phyloP scores from a whole-genome alignment of 2,888 invertebrate species.

The Lacanobia oleracea region DNA sequence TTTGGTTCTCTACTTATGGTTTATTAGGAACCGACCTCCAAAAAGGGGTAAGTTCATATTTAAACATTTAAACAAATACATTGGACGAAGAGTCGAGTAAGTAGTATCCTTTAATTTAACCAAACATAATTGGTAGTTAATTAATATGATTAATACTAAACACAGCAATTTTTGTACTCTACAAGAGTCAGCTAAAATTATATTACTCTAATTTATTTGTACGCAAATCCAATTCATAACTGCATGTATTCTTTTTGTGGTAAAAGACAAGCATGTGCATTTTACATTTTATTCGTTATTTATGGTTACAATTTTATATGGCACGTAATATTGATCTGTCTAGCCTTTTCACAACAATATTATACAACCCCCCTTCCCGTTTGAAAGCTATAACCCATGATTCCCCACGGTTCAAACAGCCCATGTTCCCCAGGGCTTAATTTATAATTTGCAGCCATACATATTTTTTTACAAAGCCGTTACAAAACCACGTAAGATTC shows the following conservation, averaged over 20 bases:
- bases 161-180: slow-evolving; percentile 69
- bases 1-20: slow-evolving; percentile 53
- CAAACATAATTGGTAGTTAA: slow-evolving; percentile 24
- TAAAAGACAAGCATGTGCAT: neutral
- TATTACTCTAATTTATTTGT: slow-evolving; percentile 24
- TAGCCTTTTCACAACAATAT: too few species aligned
- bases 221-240: slow-evolving; percentile 30
- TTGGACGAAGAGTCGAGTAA: slow-evolving; percentile 29
- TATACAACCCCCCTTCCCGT: too few species aligned
- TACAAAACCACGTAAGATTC: too few species aligned
- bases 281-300: neutral
- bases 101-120: slow-evolving; percentile 21
- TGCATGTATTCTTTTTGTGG: neutral
- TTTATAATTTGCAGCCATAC: too few species aligned
- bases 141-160: slow-evolving; percentile 41
- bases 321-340: slow-evolving; percentile 19
- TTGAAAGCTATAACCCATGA: too few species aligned
- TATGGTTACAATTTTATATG: neutral
- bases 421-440: too few species aligned
- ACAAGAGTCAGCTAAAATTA: slow-evolving; percentile 68
- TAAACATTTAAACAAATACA: slow-evolving; percentile 32
- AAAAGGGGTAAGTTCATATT: neutral
- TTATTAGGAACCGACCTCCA: neutral
- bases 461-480: too few species aligned
- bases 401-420: too few species aligned